A percentile compares a stretch with the other conserved stretches of the same genome.
These are phyloP conservation scores for Psittacula derbiana DNA, from an alignment of 2,797 vertebrate genomes.

Conservation along the genomic window DNA sequence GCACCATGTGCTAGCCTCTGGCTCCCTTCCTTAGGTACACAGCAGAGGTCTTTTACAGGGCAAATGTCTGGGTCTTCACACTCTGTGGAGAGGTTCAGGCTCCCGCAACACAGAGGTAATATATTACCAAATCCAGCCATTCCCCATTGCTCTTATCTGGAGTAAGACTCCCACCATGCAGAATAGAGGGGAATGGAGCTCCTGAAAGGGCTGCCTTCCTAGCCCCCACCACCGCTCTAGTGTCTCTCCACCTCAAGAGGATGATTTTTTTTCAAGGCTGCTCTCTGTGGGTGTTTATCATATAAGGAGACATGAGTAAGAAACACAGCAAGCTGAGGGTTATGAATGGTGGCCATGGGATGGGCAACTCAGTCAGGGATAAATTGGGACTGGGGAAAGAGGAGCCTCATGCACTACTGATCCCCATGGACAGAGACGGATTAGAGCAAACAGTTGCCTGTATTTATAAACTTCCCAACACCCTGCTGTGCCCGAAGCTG, in stretches of 20 bases:
- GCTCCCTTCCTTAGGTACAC: background rate
- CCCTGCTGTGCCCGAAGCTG: background rate
- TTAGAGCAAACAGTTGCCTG: conserved; percentile 40
- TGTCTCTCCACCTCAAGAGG: background rate
- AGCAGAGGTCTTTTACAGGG: background rate
- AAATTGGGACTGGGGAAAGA: conserved; percentile 15
- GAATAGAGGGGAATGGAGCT: background rate
- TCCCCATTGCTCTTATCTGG: background rate
- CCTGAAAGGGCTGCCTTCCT: background rate
- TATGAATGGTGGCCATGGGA: conserved; percentile 31
- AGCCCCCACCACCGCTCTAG: background rate
- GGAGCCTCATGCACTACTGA: background rate
- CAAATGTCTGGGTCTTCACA: background rate
- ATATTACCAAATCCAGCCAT: background rate
- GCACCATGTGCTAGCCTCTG: background rate
- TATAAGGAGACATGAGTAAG: background rate
- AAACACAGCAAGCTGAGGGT: background rate
- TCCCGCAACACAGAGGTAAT: background rate
- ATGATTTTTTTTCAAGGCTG: background rate
- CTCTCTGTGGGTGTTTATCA: background rate
- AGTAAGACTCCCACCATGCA: background rate
- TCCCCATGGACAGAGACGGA: background rate
- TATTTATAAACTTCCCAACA: conserved; percentile 55
- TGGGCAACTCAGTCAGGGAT: conserved; percentile 31
- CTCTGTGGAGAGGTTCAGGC: background rate